phyloP scores from a whole-genome alignment of 1,140 invertebrate genomes.

The Saxidomus purpurata region DNA sequence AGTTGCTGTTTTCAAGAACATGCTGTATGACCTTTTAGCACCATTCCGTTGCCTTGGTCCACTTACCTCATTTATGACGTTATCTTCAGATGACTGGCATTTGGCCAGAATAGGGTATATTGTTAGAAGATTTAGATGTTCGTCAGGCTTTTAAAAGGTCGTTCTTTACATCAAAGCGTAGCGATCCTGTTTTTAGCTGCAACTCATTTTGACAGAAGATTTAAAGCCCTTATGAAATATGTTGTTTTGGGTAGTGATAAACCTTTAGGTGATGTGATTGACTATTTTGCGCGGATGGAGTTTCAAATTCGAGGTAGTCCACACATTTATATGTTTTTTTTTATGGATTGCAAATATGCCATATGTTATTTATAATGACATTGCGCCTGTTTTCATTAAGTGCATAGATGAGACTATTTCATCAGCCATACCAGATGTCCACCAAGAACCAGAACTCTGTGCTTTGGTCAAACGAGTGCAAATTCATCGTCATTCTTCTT shows the following conservation, averaged over 20 bases:
- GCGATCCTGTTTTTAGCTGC: slow-evolving; percentile 59
- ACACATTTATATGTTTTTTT: slow-evolving; percentile 70
- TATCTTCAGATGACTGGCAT: slow-evolving; percentile 69
- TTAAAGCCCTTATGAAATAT: slow-evolving; percentile 66
- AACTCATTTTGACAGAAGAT: slow-evolving; percentile 66
- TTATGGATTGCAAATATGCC: slow-evolving; percentile 63
- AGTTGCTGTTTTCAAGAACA: slow-evolving; percentile 56
- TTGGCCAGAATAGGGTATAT: slow-evolving; percentile 67
- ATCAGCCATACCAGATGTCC: slow-evolving; percentile 36
- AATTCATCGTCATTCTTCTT: slow-evolving; percentile 65
- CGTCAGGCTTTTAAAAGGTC: slow-evolving; percentile 17
- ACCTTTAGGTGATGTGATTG: slow-evolving; percentile 64
- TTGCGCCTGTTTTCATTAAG: not conserved
- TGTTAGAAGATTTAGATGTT: too few species aligned
- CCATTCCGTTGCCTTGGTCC: slow-evolving; percentile 58
- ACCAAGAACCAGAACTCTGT: slow-evolving; percentile 60
- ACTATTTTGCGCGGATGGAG: too few species aligned
- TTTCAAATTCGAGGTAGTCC: slow-evolving; percentile 71
- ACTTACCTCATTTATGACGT: slow-evolving; percentile 63
- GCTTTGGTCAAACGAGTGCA: slow-evolving; percentile 60
- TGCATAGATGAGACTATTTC: slow-evolving; percentile 67
- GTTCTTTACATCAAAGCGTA: slow-evolving; percentile 26
- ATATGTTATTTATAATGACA: slow-evolving; percentile 38
- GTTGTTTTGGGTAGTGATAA: slow-evolving; percentile 44
- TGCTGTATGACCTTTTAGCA: slow-evolving; percentile 51